Evolutionary conservation across 2,797 vertebrate genomes (phyloP), one percentile per base, ranked within the genome.

Genomic region (Poeciliopsis paucimaculata): DNA sequence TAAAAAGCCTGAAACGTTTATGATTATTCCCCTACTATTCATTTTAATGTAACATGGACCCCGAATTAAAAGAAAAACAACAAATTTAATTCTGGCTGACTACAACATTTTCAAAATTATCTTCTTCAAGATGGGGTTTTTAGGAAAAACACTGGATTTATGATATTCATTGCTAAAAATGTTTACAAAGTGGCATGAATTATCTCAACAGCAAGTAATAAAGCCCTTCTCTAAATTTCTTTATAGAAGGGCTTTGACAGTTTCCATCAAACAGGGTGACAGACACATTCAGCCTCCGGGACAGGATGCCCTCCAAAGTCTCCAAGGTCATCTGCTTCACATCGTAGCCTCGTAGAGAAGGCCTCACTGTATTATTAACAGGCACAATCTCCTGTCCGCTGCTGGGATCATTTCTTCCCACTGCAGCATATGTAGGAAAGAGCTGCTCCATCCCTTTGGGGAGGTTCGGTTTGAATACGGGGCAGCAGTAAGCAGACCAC

Each of bases 401-500:
- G 73, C 75, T 51, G 0, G 0, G 74, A 80, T 94, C 91, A 4
- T 95, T 95, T 73, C 94, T 89, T 64, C 93, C 94, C 45, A 94
- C 81, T 18, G 93, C 95, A n/a, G 93, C 94, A 7, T 88, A 89
- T 0, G 89, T 84, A 13, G 94, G 94, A 72, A 94, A 94, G 76
- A 79, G 72, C 1, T 26, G 9, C 46, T 1, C 66, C 53, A 36
- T 45, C 6, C 10, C 6, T 5, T 51, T 0, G 1, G 87, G 86
- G 1, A 93, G 81, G 39, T 57, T 36, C 62, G 83, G 4, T 36
- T 51, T 86, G 76, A 87, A 90, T 23, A 73, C 75, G 1, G 94
- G 93, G 68, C 94, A 95, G 85, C 94, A 95, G 86, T 93, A 95
- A 68, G 94, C 92, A 1, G 93, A 94, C 94, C 94, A 95, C 86